phyloP scores from a whole-genome alignment of 2,888 invertebrate species.

The Heteromurus nitidus region DNA sequence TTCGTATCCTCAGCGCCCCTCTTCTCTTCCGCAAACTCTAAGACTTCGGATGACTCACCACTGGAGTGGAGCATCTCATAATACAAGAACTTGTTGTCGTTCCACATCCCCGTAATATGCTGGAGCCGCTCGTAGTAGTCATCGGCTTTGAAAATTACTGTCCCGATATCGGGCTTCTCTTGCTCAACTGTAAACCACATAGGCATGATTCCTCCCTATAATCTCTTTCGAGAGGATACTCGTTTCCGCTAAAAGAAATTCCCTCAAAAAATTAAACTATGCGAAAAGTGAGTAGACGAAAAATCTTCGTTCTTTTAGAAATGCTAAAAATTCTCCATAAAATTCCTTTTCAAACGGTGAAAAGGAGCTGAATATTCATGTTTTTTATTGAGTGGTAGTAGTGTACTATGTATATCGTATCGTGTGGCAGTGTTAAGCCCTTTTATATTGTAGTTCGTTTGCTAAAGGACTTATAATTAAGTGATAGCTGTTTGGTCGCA shows the following conservation, averaged over 20 bases:
- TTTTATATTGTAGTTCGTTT: too few relatives aligned
- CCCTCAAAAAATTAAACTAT: too few relatives aligned
- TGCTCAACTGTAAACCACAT: constrained; percentile 50
- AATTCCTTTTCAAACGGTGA: too few relatives aligned
- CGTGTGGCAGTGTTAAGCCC: too few relatives aligned
- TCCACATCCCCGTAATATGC: constrained; percentile 47
- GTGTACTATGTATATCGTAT: not conserved
- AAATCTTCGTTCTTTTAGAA: too few relatives aligned
- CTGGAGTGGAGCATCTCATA: constrained; percentile 36
- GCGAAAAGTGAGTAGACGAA: not conserved
- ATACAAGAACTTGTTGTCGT: constrained; percentile 35
- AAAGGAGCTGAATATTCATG: too few relatives aligned
- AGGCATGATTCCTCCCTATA: not conserved
- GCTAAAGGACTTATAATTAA: constrained; percentile 33
- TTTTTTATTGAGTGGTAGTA: not conserved
- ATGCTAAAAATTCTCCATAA: too few relatives aligned
- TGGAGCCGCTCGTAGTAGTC: constrained; percentile 50
- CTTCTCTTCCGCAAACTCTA: not conserved
- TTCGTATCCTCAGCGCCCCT: constrained; percentile 13
- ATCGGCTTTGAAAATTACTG: constrained; percentile 54
- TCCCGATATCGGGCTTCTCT: constrained; percentile 54
- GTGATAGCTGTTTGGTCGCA: constrained; percentile 30
- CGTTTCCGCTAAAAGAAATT: too few relatives aligned
- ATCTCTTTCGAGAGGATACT: too few relatives aligned
- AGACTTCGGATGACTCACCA: not conserved